Percentiles rank a stretch among this genome's conserved stretches.
Evolutionary conservation across 2,888 invertebrate genomes (phyloP).

Genomic region (Lasioglossum calceatum): DNA sequence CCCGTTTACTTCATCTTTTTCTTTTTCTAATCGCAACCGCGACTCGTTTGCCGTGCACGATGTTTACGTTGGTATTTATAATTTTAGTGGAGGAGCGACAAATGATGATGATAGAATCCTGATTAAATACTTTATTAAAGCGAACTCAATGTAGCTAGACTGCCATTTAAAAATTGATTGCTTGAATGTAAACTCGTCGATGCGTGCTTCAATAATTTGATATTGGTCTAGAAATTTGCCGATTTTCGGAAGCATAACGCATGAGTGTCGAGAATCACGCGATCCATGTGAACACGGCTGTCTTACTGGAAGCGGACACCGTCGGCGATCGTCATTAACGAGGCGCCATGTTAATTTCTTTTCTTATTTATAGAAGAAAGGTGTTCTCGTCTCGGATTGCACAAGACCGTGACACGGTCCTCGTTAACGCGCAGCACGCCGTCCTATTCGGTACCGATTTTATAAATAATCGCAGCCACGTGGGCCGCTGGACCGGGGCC

Average conservation of each 20-base stretch:
- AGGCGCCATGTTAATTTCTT: constrained; percentile 52
- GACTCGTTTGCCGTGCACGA: constrained; percentile 12
- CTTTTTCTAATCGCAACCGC: constrained; percentile 1
- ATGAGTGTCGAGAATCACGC: constrained; percentile 38
- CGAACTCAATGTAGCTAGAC: no score
- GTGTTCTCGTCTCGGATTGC: constrained; percentile 54
- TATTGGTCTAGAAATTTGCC: background rate
- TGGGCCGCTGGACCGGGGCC: constrained; percentile 66
- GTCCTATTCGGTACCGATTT: constrained; percentile 69
- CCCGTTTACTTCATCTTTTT: constrained; percentile 31
- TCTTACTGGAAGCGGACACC: constrained; percentile 25
- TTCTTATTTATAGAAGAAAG: constrained; percentile 49
- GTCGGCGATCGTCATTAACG: constrained; percentile 46
- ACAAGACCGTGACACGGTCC: constrained; percentile 53
- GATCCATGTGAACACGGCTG: constrained; percentile 43
- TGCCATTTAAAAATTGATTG: background rate
- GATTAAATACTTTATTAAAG: no score
- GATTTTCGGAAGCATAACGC: constrained; percentile 41
- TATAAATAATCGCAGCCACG: constrained; percentile 70
- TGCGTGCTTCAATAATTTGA: background rate
- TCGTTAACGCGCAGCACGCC: constrained; percentile 66
- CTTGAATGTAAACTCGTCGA: no score
- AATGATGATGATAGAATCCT: no score
- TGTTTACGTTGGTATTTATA: background rate
- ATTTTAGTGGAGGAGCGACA: no score